Evolutionary conservation across 2,888 invertebrate species (phyloP).

Genomic region (Callinectes sapidus): DNA sequence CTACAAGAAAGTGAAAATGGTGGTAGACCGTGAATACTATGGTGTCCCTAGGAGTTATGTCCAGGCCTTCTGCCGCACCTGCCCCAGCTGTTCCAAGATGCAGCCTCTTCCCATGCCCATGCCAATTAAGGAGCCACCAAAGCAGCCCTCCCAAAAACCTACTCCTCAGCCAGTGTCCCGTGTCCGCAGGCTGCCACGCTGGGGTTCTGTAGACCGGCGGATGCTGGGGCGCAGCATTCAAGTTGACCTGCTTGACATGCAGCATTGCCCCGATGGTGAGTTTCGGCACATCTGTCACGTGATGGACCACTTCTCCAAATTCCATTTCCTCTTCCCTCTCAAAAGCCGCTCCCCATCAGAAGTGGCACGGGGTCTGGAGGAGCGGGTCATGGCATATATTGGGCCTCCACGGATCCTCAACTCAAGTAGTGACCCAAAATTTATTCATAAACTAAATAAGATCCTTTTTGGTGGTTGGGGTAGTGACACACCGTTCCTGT

Average conservation of each 20-base stretch:
- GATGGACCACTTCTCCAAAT: constrained; percentile 22
- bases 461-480: constrained; percentile 10
- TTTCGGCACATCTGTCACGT: constrained; percentile 12
- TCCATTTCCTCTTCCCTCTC: constrained; percentile 37
- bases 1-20: constrained; percentile 37
- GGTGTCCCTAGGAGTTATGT: constrained; percentile 20
- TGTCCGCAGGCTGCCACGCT: background rate
- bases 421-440: background rate
- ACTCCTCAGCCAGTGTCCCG: background rate
- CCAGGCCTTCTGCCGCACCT: constrained; percentile 28
- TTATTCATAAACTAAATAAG: constrained; percentile 9
- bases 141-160: background rate
- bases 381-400: constrained; percentile 32
- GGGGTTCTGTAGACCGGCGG: background rate
- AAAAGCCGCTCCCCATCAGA: background rate
- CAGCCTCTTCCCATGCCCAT: constrained; percentile 6
- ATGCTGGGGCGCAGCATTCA: background rate
- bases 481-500: background rate
- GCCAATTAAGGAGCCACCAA: background rate
- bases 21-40: constrained; percentile 27
- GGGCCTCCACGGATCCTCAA: constrained; percentile 35
- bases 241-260: constrained; percentile 10
- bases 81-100: background rate
- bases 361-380: constrained; percentile 5
- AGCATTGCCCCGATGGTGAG: constrained; percentile 21